Evolutionary conservation across 2,797 vertebrate genomes (phyloP), one percentile per base, ranked within the genome.

Genomic region (Phoxinus dragarum): DNA sequence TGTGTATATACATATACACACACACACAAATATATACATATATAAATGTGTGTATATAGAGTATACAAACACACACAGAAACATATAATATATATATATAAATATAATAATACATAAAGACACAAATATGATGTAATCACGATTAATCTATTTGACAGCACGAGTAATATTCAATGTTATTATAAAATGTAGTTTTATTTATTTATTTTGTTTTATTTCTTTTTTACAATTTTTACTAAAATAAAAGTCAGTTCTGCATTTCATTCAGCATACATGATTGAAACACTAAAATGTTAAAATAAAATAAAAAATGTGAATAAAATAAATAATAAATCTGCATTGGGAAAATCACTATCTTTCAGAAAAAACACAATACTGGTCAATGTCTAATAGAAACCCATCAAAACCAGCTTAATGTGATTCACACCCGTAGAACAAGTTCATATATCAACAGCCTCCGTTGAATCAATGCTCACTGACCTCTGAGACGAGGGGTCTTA

Each of bases 401-500:
- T 9, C 23, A 11, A 61, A 59, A 61, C 27, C 23, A 61, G 7
- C 14, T 11, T 6, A 44, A 61, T n/a, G 8, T 19, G 54, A 61
- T 27, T 78, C 36, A 42, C 54, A 42, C 23, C 17, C 10, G 8
- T 16, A 42, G 54, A 36, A 23, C 19, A 75, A 23, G 69, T 27
- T 72, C 3, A 12, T 72, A 72, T 19, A 77, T 77, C 36, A 9
- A 27, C 17, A 40, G 3, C 74, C 12, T 40, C 47, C 0, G 1
- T 1, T 36, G 31, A 36, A 52, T 75, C 36, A 9, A 77, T 77
- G 8, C 36, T 80, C 64, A 68, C 21, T 69, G 80, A 27, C 56
- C 42, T 49, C 56, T 36, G 19, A 16, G 21, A 7, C 2, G 6
- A 56, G 74, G 72, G 52, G 11, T 76, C 52, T 56, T 71, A 99